Evolutionary conservation across 2,888 invertebrate species (phyloP), one percentile per base, ranked within the genome.

Genomic region (Drosophila meridiana): DNA sequence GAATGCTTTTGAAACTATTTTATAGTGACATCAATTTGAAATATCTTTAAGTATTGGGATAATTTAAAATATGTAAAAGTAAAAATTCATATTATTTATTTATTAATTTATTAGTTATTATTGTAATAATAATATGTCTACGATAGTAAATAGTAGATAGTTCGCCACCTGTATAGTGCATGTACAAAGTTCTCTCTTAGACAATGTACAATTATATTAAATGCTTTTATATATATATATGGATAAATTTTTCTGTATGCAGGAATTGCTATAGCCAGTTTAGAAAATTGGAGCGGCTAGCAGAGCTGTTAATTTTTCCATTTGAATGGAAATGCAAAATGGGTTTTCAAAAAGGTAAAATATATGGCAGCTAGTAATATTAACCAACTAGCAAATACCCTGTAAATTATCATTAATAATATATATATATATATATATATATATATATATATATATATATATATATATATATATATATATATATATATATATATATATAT

Each of bases 261-360:
- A 50, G 42, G 69, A 73, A 80, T 85, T 85, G 67, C 72, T 60
- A 63, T 58, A 66, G 58, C 42, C 59, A 68, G 76, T 38, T 69
- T 47, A 48, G 40, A 42, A 40, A 64, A 40, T 32, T 42, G 57
- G 8, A 66, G 47, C 30, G 30, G 32, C 6, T 36, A 20, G 20
- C 20, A 20, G 20, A 20, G 20, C 20, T 20, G 20, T 20, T 20
- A 20, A 20, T 20, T 20, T 20, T 20, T 20, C 20, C 20, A 20
- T 20, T 20, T 20, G 20, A 20, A 20, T 20, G 20, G 20, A 20
- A 20, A 20, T 20, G 20, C 20, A 20, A 20, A 20, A 20, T 20
- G 20, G 20, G 20, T 20, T 20, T 20, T 20, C 20, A 20, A 20
- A 20, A 20, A 20, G 20, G 20, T 20, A 20, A 20, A 20, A 20